Base-by-base conservation (phyloP, 64 coral and sea anemone species). In the Montipora capricornis region DNA sequence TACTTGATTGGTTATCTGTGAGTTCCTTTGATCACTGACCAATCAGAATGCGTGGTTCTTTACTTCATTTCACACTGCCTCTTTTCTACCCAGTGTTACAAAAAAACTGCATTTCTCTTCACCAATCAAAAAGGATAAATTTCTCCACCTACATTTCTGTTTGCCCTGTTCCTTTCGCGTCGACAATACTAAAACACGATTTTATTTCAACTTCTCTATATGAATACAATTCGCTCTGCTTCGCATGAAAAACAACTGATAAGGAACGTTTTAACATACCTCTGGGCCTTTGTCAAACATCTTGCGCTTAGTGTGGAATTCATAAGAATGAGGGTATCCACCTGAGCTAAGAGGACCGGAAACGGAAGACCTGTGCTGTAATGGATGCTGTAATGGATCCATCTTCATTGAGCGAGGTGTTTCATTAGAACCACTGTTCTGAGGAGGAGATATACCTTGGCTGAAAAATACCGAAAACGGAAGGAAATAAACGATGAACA, bases 251-350 rank as follows among this genome's bases (percentile, higher is more conserved):
- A 68, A 77, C 44, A 67, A 70, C 20, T 73, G 5, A 61, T 20
- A 60, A 11, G 10, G 60, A 12, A 64, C 52, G 9, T 55, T 75
- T 24, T 8, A 20, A 82, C 91, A 17, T 85, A 98, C 97, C 82
- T 96, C 83, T 8, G 97, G 97, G 44, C 97, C 97, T 93, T 98
- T 98, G 84, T 92, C 97, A 75, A 96, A 98, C 76, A 95, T 96
- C 85, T 90, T 91, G 57, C 97, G 87, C 68, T 98, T 98, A 9
- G 81, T 95, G 52, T 95, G 94, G 66, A 98, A 98, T 50, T 95
- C 91, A 55, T 98, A 98, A 0, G 97, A 98, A 74, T 98, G 97
- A 50, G 97, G 97, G 77, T 70, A 86, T 11, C 44, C 64, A 49
- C 44, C 45, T 86, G 82, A 6, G 5, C 82, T 64, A 1, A 86